phyloP scores from a whole-genome alignment of 2,797 vertebrate genomes.

The Micropoecilia bifurca region DNA sequence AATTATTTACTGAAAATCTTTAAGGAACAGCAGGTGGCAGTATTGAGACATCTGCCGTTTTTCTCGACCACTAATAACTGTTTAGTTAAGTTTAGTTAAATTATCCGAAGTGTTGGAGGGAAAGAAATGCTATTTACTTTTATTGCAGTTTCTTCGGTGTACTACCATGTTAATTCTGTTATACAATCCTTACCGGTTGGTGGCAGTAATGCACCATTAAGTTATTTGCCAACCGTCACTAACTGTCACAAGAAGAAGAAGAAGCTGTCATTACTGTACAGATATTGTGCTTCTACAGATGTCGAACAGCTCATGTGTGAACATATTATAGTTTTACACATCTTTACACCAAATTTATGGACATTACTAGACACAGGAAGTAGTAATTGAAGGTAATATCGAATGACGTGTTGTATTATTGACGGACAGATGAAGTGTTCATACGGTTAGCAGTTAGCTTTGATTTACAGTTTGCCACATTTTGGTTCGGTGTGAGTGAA shows the following conservation, averaged over 20 bases:
- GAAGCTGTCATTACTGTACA: not conserved
- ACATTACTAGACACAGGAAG: not conserved
- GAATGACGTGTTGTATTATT: not conserved
- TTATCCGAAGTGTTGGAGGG: too few species aligned
- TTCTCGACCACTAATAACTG: too few species aligned
- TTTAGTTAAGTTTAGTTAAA: too few species aligned
- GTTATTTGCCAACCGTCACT: not conserved
- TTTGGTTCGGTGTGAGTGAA: not conserved
- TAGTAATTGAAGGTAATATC: not conserved
- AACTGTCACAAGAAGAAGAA: not conserved
- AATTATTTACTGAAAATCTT: too few species aligned
- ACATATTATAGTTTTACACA: not conserved
- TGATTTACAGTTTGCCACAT: not conserved
- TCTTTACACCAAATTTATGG: not conserved
- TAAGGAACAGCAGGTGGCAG: too few species aligned
- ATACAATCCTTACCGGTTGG: not conserved
- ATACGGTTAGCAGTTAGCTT: not conserved
- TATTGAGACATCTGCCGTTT: too few species aligned
- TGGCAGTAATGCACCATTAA: not conserved
- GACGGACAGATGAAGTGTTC: not conserved
- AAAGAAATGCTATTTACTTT: too few species aligned
- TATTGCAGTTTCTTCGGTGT: too few species aligned
- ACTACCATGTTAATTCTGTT: too few species aligned
- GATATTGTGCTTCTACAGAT: not conserved
- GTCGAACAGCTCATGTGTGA: not conserved